Evolutionary conservation across 1,140 invertebrate species (phyloP).

Genomic region (Drosophila mayri): DNA sequence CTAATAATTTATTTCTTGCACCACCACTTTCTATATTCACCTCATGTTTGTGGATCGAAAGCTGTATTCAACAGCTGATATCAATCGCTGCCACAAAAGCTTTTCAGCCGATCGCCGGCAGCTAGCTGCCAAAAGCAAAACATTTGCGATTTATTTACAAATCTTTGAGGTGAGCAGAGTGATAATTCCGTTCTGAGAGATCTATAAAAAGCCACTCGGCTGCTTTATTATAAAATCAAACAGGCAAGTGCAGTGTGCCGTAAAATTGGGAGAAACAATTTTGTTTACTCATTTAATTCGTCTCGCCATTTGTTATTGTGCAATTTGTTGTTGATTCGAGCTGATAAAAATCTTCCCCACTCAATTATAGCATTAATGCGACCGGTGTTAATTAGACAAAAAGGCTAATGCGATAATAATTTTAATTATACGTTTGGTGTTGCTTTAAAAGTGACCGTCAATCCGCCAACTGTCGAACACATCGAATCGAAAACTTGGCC

Average conservation of each 20-base stretch:
- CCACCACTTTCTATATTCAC: background rate
- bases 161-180: slow-evolving; percentile 23
- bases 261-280: slow-evolving; percentile 37
- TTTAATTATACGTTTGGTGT: slow-evolving; percentile 40
- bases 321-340: slow-evolving; percentile 33
- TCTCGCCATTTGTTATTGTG: slow-evolving; percentile 37
- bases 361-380: slow-evolving; percentile 32
- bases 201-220: slow-evolving; percentile 23
- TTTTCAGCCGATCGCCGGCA: slow-evolving; percentile 29
- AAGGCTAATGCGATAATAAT: slow-evolving; percentile 35
- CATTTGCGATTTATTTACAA: slow-evolving; percentile 8
- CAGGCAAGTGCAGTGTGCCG: slow-evolving; percentile 26
- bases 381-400: slow-evolving; percentile 27
- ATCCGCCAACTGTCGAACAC: slow-evolving; percentile 10
- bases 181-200: background rate
- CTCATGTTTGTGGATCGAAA: slow-evolving; percentile 20
- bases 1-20: too few relatives aligned
- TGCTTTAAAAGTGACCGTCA: slow-evolving; percentile 43
- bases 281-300: slow-evolving; percentile 46
- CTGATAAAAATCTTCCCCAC: slow-evolving; percentile 53
- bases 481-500: slow-evolving; percentile 4
- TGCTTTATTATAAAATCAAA: slow-evolving; percentile 23
- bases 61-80: slow-evolving; percentile 37
- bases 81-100: slow-evolving; percentile 9
- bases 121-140: slow-evolving; percentile 22